Evolutionary conservation across 2,888 invertebrate genomes (phyloP).

Genomic region (Drosophila multiciliata): DNA sequence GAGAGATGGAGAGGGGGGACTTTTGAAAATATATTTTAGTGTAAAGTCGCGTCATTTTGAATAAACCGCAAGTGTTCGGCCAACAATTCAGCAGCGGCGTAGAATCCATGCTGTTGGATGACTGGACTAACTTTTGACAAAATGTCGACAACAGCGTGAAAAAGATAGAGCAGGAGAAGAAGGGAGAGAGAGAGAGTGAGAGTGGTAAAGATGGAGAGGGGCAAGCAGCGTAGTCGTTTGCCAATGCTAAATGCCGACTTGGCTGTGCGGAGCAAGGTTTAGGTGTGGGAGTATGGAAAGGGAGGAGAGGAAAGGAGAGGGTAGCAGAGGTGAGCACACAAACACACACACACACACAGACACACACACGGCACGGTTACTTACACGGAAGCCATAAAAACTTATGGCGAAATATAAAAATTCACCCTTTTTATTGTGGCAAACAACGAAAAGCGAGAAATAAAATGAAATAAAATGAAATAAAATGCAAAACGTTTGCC

Average conservation of each 20-base stretch:
- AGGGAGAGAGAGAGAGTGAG: not conserved
- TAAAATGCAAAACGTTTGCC: constrained; percentile 76
- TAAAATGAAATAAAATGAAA: constrained; percentile 77
- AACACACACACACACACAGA: constrained; percentile 46
- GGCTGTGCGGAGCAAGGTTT: not conserved
- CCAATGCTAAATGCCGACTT: constrained; percentile 34
- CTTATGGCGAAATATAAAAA: constrained; percentile 79
- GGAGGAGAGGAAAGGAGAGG: not conserved
- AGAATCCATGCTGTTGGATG: constrained; percentile 42
- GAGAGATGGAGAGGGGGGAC: constrained; percentile 11
- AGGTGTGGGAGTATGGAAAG: not conserved
- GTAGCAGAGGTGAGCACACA: constrained; percentile 10
- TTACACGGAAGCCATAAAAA: constrained; percentile 80
- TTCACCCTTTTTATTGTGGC: constrained; percentile 80
- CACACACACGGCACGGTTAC: constrained; percentile 31
- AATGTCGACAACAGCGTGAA: constrained; percentile 53
- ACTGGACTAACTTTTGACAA: constrained; percentile 78
- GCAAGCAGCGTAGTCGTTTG: constrained; percentile 1
- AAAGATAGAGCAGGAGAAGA: constrained; percentile 3
- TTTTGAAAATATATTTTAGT: constrained; percentile 70
- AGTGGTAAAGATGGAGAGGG: not conserved
- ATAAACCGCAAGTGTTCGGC: constrained; percentile 59
- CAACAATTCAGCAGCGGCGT: not conserved
- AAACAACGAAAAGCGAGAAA: constrained; percentile 72
- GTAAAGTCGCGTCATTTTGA: constrained; percentile 78